Evolutionary conservation across 2,113 vertebrate genomes (phyloP), one percentile per base, ranked within the genome.

Genomic region (Strix uralensis): DNA sequence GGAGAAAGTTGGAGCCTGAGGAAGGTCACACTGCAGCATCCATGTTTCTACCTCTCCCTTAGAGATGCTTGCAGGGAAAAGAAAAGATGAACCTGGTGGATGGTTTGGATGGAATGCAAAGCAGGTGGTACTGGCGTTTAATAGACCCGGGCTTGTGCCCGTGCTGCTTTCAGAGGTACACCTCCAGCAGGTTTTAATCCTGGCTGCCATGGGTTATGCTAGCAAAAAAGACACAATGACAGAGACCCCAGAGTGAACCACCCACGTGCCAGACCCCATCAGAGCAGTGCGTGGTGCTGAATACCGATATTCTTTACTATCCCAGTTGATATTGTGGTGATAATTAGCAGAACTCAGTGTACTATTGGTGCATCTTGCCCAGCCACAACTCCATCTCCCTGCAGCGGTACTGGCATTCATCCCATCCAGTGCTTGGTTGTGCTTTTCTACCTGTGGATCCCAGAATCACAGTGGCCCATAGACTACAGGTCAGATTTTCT

Each of bases 301-400:
- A 42, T 25, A 11, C 21, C 3, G 3, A 25, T 22, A 10, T 13
- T 63, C 20, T 77, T 44, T 34, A 42, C 42, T 92, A 6, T 69
- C 15, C 2, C 0, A 0, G 34, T 14, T 86, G 44, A 40, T 57
- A 18, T 2, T 3, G 2, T 36, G 42, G 22, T 55, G 51, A 7
- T 63, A 44, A 72, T 65, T 17, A 61, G 78, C 27, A 88, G 71
- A 90, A 46, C 19, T 77, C 40, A 6, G 34, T 0, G 0, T 54
- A 19, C 44, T 14, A 6, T 14, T 0, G 0, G 19, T 22, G n/a
- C 0, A 0, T 25, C 40, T 66, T 49, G 23, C 75, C 63, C 61
- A 71, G 21, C 61, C 4, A 2, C 25, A 40, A 2, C 0, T 6
- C 23, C 7, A 2, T 14, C 26, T 57, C 30, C 54, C 38, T 15